These are phyloP conservation scores for Apis laboriosa DNA, from an alignment of 1,140 invertebrate genomes.

Conservation along the genomic window DNA sequence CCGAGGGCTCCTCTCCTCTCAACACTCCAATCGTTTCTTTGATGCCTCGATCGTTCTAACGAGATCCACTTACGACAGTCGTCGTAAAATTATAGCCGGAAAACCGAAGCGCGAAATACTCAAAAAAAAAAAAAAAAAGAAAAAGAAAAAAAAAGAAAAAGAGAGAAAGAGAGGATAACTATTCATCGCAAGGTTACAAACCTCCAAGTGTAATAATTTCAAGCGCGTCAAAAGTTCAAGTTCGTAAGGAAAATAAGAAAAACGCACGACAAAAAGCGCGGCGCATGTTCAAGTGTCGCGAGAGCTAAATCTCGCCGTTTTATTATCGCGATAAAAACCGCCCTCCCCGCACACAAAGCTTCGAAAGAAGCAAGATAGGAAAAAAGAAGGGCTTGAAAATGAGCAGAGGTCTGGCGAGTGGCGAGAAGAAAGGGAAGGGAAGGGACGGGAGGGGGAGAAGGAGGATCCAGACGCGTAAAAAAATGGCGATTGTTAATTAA, in stretches of 20 bases:
- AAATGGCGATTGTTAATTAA: slow-evolving; percentile 76
- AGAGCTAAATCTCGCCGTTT: background rate
- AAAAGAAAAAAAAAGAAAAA: too few species aligned
- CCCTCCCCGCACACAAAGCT: background rate
- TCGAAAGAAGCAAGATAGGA: background rate
- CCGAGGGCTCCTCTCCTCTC: background rate
- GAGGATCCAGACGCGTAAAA: slow-evolving; percentile 67
- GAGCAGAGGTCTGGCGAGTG: background rate
- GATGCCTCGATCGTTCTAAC: slow-evolving; percentile 34
- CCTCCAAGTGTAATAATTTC: too few species aligned
- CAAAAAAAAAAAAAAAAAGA: too few species aligned
- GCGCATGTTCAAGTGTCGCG: too few species aligned
- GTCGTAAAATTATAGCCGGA: too few species aligned
- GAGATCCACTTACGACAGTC: slow-evolving; percentile 4
- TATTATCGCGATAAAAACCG: slow-evolving; percentile 26
- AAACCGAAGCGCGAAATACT: background rate
- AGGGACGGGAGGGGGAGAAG: background rate
- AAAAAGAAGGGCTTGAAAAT: background rate
- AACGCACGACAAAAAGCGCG: too few species aligned
- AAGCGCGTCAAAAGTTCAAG: too few species aligned
- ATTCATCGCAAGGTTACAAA: too few species aligned
- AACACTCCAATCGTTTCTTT: slow-evolving; percentile 27
- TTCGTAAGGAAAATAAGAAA: too few species aligned
- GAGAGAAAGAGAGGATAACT: too few species aligned
- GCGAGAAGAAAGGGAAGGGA: background rate